These are phyloP conservation scores for Orthosia cruda DNA, from an alignment of 2,888 invertebrate species.

Conservation along the genomic window DNA sequence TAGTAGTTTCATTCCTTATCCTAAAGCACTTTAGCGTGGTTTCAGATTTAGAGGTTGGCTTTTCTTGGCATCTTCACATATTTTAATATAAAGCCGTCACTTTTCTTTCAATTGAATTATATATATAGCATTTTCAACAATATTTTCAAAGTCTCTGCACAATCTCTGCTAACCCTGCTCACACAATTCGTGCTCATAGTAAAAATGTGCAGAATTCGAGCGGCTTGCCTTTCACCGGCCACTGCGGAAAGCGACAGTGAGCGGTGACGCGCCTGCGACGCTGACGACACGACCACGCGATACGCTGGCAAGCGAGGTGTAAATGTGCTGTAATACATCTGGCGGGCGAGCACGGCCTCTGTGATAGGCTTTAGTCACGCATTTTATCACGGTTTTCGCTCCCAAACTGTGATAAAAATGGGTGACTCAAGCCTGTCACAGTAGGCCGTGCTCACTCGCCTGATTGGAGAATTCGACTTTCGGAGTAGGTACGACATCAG, in stretches of 20 bases:
- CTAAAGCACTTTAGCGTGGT: too few species aligned
- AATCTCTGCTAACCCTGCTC: constrained; percentile 22
- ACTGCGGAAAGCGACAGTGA: constrained; percentile 72
- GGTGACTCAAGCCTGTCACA: too few species aligned
- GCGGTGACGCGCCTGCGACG: constrained; percentile 61
- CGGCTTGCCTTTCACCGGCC: constrained; percentile 70
- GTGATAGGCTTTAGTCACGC: too few species aligned
- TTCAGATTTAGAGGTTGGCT: too few species aligned
- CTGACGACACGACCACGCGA: constrained; percentile 60
- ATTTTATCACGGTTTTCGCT: too few species aligned
- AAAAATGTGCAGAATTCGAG: constrained; percentile 57
- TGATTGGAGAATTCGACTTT: too few species aligned
- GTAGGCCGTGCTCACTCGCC: too few species aligned
- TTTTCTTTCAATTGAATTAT: background rate
- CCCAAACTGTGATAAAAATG: too few species aligned
- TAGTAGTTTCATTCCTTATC: too few species aligned
- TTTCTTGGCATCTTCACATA: background rate
- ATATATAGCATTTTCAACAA: background rate
- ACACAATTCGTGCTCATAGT: constrained; percentile 42
- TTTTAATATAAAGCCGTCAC: background rate
- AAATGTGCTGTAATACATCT: constrained; percentile 17
- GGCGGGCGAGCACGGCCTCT: too few species aligned
- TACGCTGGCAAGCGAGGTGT: constrained; percentile 19
- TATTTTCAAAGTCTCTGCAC: background rate
- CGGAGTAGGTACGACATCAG: too few species aligned